phyloP scores from a whole-genome alignment of 2,797 vertebrate species.

The Cichlasoma orientale region DNA sequence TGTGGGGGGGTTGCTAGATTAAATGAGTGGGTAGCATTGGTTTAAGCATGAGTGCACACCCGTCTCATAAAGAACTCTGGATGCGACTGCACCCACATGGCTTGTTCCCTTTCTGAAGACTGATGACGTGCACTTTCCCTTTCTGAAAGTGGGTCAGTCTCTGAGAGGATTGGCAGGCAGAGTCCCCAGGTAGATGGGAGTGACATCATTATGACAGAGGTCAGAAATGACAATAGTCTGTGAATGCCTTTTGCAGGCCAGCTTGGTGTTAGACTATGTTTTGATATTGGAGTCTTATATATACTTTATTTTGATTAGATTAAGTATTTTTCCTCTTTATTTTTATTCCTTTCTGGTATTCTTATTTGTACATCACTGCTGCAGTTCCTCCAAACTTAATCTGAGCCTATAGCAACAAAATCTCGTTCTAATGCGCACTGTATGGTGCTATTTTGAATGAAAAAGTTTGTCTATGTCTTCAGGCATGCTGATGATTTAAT shows the following conservation, averaged over 20 bases:
- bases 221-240: slow-evolving; percentile 11
- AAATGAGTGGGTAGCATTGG: slow-evolving; percentile 19
- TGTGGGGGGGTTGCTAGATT: slow-evolving; percentile 29
- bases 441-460: no score
- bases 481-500: background rate
- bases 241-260: slow-evolving; percentile 1
- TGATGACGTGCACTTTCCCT: slow-evolving; percentile 16
- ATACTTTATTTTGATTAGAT: no score
- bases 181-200: slow-evolving; percentile 58
- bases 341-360: no score
- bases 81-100: background rate
- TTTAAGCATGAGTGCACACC: background rate
- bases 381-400: no score
- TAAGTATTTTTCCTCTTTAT: no score
- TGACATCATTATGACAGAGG: slow-evolving; percentile 31
- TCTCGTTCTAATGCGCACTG: no score
- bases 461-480: background rate
- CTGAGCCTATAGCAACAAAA: no score
- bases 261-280: background rate
- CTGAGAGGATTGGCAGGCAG: slow-evolving; percentile 42
- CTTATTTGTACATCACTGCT: no score
- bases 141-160: slow-evolving; percentile 71
- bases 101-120: slow-evolving; percentile 16
- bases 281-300: background rate
- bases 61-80: background rate